Conservation (phyloP, 2,797 vertebrate species). For the Trematomus bernacchii region DNA sequence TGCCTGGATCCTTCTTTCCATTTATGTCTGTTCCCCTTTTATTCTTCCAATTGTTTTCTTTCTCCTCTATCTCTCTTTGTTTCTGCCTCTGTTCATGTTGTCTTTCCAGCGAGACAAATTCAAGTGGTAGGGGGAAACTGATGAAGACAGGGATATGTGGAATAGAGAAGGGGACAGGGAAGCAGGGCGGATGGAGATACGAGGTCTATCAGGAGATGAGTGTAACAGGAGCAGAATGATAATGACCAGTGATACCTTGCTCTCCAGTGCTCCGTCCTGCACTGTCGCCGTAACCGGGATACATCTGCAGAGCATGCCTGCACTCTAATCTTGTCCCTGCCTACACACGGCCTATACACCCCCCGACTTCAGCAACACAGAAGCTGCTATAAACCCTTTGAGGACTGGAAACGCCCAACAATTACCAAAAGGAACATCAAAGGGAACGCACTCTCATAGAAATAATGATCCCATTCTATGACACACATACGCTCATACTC, state of each 20-base stretch:
- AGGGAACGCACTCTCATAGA: constrained; percentile 47
- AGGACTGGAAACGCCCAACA: constrained; percentile 52
- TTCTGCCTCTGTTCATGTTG: constrained; percentile 16
- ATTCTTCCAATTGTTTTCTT: constrained; percentile 18
- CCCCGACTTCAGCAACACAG: constrained; percentile 41
- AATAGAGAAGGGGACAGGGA: constrained; percentile 38
- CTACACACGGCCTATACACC: constrained; percentile 37
- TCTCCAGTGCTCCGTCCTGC: constrained; percentile 22
- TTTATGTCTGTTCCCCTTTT: constrained; percentile 9
- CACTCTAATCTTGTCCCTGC: constrained; percentile 51
- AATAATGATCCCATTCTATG: constrained; percentile 53
- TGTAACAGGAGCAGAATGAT: constrained; percentile 61
- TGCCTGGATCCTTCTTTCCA: neutral
- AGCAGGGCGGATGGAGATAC: constrained; percentile 17
- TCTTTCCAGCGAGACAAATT: constrained; percentile 52
- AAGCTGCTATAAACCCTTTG: constrained; percentile 38
- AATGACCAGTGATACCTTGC: constrained; percentile 55
- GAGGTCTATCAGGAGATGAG: constrained; percentile 59
- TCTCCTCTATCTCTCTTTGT: constrained; percentile 20
- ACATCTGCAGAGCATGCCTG: constrained; percentile 34
- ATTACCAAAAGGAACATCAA: constrained; percentile 68
- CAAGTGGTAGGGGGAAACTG: constrained; percentile 48
- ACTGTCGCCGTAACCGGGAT: constrained; percentile 38
- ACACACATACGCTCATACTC: constrained; percentile 33
- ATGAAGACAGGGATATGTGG: constrained; percentile 69